Base-by-base conservation (phyloP, 2,113 vertebrate species). In the Xyrauchen texanus region DNA sequence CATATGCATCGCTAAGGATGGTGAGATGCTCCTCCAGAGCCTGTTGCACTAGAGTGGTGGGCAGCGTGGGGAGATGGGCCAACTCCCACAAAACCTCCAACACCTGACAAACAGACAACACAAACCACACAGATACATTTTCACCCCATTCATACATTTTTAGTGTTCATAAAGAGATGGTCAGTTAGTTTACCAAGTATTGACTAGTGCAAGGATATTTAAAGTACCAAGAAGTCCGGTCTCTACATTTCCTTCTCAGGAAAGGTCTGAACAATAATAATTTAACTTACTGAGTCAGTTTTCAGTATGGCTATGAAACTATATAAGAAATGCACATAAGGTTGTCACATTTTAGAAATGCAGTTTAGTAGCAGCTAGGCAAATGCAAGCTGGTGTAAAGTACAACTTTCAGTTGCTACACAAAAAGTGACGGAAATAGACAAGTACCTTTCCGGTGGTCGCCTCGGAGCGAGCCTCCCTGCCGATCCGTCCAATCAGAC, bases 61-160 rank as follows among this genome's bases (percentile, higher is more conserved):
- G 96, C 85, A 99, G 88, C 0, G 93, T 95, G 74, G 97, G 97
- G 85, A 98, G 96, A 87, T 99, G 98, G 68, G 98, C 97, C 90
- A 99, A 87, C 12, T 99, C 97, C 98, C 98, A 99, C 46, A 99
- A 94, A 0, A 99, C 96, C 78, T 99, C 97, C 84, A 99, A 86
- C 81, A 99, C 98, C 98, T 99, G 71, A 58, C 34, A 82, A 12
- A 87, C 45, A 70, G 3, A 6, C 8, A 15, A n/a, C 58, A 9
- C 13, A 76, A 51, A 63, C 46, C 44, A 34, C 60, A 77, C 45
- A 76, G 42, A 67, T 12, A 70, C 52, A 45, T 55, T 13, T 55
- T 12, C 10, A 4, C 4, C 12, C 4, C 12, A 11, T 55, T 12
- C 13, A 6, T 5, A 12, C 1, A 47, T 47, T 47, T 47, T 7